Conservation (phyloP, 53 echinoderm and acorn worm genomes). For the Paelopatides confundens region DNA sequence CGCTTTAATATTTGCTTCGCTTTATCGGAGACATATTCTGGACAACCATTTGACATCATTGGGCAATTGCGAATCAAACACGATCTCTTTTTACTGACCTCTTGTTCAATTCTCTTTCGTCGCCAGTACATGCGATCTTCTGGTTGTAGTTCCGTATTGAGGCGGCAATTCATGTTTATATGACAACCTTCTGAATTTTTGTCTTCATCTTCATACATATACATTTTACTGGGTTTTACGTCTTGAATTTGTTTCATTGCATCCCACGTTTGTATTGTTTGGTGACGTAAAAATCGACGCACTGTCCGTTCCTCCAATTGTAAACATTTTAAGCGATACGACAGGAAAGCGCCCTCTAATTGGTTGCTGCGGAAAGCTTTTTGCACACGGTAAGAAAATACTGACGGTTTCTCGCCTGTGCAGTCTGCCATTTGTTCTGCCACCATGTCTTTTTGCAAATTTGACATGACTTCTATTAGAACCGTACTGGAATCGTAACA, state of each 20-base stretch:
- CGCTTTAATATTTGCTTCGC: background rate
- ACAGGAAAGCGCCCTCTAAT: slow-evolving; percentile 1
- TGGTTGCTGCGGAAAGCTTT: slow-evolving; percentile 18
- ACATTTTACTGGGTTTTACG: background rate
- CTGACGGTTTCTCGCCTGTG: background rate
- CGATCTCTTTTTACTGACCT: background rate
- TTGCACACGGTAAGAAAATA: slow-evolving; percentile 22
- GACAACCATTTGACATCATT: background rate
- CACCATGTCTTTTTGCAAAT: no score
- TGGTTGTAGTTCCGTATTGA: background rate
- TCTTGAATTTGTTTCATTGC: slow-evolving; percentile 8
- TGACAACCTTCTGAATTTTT: background rate
- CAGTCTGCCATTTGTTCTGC: background rate
- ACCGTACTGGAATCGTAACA: no score
- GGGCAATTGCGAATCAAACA: slow-evolving; percentile 24
- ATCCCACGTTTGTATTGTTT: slow-evolving; percentile 29
- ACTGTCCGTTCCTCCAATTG: slow-evolving; percentile 34
- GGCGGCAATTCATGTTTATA: background rate
- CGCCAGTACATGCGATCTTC: background rate
- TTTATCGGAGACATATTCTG: background rate
- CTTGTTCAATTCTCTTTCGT: background rate
- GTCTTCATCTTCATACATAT: background rate
- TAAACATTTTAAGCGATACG: slow-evolving; percentile 12
- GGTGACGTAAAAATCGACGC: slow-evolving; percentile 16
- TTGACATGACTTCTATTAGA: no score